Percentiles rank a stretch among this genome's conserved stretches.
phyloP scores from a whole-genome alignment of 2,113 vertebrate genomes.

The Syngnathoides biaculeatus region DNA sequence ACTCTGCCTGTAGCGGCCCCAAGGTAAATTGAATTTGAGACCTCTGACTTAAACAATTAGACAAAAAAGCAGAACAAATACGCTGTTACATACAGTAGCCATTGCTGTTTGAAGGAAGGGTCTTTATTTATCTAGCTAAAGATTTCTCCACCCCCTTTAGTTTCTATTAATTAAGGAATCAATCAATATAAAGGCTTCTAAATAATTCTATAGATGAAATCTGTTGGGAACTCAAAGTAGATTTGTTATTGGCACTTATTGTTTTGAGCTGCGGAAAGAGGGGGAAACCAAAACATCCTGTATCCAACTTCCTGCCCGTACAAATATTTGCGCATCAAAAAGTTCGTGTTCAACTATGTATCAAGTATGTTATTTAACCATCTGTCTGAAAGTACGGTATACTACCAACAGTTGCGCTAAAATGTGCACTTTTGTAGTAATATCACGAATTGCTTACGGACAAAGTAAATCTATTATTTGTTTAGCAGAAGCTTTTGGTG shows the following conservation, averaged over 20 bases:
- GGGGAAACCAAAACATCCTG: slow-evolving; percentile 78
- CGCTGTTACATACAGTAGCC: not conserved
- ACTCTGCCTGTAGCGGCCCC: too few species aligned
- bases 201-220: not conserved
- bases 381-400: not conserved
- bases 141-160: not conserved
- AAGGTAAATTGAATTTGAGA: too few species aligned
- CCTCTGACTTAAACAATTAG: not conserved
- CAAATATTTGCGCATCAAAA: slow-evolving; percentile 47
- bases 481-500: not conserved
- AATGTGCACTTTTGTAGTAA: rapidly evolving
- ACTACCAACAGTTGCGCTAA: not conserved
- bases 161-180: not conserved
- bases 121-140: not conserved
- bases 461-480: slow-evolving; percentile 2
- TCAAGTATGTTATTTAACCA: not conserved
- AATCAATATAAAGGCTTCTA: not conserved
- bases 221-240: slow-evolving; percentile 8
- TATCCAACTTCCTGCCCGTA: slow-evolving; percentile 66
- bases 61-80: not conserved
- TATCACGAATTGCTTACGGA: not conserved
- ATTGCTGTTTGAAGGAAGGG: not conserved
- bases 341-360: slow-evolving; percentile 39
- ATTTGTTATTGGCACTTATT: slow-evolving; percentile 58
- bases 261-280: slow-evolving; percentile 71